A percentile compares a stretch with the other conserved stretches of the same genome.
These are phyloP conservation scores for Macrobrachium nipponense DNA, from an alignment of 1,140 invertebrate genomes.

Conservation along the genomic window DNA sequence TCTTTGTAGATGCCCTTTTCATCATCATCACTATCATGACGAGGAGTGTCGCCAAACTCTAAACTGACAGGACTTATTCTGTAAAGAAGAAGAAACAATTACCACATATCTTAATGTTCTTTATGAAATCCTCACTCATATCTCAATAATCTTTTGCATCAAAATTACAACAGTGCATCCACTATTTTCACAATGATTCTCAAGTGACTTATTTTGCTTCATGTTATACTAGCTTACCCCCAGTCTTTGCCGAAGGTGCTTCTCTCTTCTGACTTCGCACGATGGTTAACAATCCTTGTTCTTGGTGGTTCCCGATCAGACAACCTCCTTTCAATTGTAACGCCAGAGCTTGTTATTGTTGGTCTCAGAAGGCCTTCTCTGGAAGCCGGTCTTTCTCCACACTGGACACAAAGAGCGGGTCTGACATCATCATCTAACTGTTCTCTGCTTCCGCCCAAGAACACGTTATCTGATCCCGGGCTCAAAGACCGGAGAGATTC, in stretches of 20 bases:
- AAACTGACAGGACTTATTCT: constrained; percentile 59
- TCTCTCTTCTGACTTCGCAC: constrained; percentile 60
- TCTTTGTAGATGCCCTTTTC: constrained; percentile 67
- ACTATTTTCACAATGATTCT: background rate
- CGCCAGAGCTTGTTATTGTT: constrained; percentile 12
- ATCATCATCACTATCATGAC: constrained; percentile 61
- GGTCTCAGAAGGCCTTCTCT: constrained; percentile 48
- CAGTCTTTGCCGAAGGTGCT: constrained; percentile 54
- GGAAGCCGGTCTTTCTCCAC: constrained; percentile 63
- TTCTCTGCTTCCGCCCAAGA: constrained; percentile 78
- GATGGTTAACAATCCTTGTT: constrained; percentile 25
- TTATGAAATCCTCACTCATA: background rate
- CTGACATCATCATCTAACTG: constrained; percentile 47
- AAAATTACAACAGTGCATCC: background rate
- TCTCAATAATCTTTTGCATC: background rate
- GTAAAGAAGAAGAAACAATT: background rate
- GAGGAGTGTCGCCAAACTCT: constrained; percentile 58
- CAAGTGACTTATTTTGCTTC: background rate
- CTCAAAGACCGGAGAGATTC: constrained; percentile 86
- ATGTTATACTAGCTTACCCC: constrained; percentile 34
- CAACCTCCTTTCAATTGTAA: constrained; percentile 31
- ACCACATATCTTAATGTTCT: background rate
- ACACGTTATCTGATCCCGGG: constrained; percentile 88
- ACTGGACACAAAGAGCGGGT: constrained; percentile 60
- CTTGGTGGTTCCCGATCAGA: constrained; percentile 39